Evolutionary conservation across 2,888 invertebrate genomes (phyloP).

Genomic region (Acheta domesticus): DNA sequence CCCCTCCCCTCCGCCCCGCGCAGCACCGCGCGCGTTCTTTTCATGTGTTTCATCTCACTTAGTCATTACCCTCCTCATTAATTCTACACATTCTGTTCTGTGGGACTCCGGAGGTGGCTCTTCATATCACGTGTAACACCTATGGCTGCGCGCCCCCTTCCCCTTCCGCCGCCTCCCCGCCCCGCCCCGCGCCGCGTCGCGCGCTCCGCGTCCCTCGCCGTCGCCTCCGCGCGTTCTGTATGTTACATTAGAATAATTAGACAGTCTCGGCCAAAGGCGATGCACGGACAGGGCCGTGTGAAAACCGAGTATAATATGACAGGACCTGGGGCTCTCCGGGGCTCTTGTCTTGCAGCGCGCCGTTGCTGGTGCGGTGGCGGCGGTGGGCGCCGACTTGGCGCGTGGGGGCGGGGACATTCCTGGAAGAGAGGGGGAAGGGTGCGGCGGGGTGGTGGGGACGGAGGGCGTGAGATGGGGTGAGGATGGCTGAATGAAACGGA

Average conservation of each 20-base stretch:
- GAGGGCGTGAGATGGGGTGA: too few species aligned
- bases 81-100: conserved; percentile 9
- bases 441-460: too few species aligned
- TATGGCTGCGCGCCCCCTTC: background rate
- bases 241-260: conserved; percentile 18
- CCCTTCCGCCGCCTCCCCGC: background rate
- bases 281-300: conserved; percentile 8
- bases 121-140: background rate
- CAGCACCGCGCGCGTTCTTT: background rate
- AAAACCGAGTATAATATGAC: background rate
- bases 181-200: background rate
- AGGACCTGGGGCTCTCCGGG: background rate
- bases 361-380: too few species aligned
- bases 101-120: background rate
- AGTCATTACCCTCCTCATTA: conserved; percentile 18
- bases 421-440: too few species aligned
- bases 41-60: conserved; percentile 18
- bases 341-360: background rate
- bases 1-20: background rate
- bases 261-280: background rate
- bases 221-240: background rate
- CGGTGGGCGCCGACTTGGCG: too few species aligned
- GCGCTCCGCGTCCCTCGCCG: background rate
- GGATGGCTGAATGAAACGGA: too few species aligned
- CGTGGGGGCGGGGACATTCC: too few species aligned